These are phyloP conservation scores for Microcaecilia unicolor DNA, from an alignment of 2,797 vertebrate species.

Conservation along the genomic window DNA sequence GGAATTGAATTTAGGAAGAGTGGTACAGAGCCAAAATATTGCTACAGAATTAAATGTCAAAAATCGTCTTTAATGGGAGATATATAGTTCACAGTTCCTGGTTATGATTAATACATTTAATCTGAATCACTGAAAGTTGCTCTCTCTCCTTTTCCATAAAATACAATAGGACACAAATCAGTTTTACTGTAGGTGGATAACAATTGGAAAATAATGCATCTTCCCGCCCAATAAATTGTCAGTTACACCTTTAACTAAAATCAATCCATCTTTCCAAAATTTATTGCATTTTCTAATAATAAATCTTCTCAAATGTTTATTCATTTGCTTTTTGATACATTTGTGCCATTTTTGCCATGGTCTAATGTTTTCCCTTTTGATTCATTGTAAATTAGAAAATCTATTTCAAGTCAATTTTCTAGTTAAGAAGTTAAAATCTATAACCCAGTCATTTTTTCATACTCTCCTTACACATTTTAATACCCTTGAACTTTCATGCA, in stretches of 20 bases:
- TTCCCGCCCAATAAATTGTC: conserved; percentile 98
- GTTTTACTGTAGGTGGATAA: conserved; percentile 93
- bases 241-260: conserved; percentile 98
- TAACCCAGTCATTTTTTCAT: conserved; percentile 48
- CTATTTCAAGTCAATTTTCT: conserved; percentile 95
- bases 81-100: conserved; percentile 97
- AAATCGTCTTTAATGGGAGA: conserved; percentile 95
- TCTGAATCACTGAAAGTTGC: conserved; percentile 97
- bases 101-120: conserved; percentile 98
- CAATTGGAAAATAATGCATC: conserved; percentile 99
- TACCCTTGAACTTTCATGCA: conserved; percentile 65
- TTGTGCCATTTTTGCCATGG: conserved; percentile 95
- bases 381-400: conserved; percentile 95
- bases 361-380: conserved; percentile 91
- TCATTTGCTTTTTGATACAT: conserved; percentile 99
- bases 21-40: conserved; percentile 92
- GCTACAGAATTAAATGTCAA: conserved; percentile 98
- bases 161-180: conserved; percentile 99
- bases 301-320: conserved; percentile 98
- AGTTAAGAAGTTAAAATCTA: conserved; percentile 90
- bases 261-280: conserved; percentile 95
- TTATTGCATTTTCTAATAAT: conserved; percentile 93
- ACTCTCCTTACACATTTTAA: conserved; percentile 60
- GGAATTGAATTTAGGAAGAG: conserved; percentile 79
- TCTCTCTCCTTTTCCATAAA: conserved; percentile 96